Percentiles rank a stretch among this genome's conserved stretches.
phyloP scores from a whole-genome alignment of 2,888 invertebrate species.

The Matsumyia berberina region DNA sequence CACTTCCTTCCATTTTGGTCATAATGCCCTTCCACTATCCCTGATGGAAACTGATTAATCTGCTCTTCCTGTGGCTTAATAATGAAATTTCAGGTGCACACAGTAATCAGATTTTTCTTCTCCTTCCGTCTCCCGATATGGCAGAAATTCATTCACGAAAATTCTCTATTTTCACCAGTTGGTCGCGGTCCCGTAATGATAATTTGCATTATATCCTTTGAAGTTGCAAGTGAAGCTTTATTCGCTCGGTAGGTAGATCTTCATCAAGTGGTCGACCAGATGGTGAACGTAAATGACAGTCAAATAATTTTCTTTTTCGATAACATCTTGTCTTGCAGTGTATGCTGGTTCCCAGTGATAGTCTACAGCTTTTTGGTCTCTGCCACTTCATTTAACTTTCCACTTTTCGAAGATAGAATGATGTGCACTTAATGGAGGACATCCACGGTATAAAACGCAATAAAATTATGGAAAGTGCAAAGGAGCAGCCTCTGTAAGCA shows the following conservation, averaged over 20 bases:
- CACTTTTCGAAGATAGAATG: constrained; percentile 16
- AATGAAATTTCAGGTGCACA: constrained; percentile 44
- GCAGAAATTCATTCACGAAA: constrained; percentile 22
- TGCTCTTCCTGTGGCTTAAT: constrained; percentile 31
- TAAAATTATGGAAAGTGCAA: constrained; percentile 44
- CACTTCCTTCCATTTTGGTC: not conserved
- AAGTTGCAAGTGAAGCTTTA: constrained; percentile 37
- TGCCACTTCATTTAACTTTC: constrained; percentile 54
- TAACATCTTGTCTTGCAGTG: constrained; percentile 43
- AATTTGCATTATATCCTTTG: constrained; percentile 45
- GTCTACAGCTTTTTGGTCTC: constrained; percentile 11
- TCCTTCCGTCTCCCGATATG: not conserved
- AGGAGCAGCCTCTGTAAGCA: not conserved
- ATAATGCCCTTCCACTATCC: constrained; percentile 4
- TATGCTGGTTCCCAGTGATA: not conserved
- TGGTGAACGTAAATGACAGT: constrained; percentile 38
- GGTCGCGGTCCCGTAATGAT: constrained; percentile 27
- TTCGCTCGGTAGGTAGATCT: constrained; percentile 26
- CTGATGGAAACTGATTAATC: constrained; percentile 34
- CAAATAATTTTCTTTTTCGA: constrained; percentile 47
- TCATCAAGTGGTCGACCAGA: constrained; percentile 39
- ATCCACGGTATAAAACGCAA: constrained; percentile 29
- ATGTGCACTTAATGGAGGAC: constrained; percentile 31
- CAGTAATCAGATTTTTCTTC: constrained; percentile 18
- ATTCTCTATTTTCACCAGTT: constrained; percentile 24